Evolutionary conservation across 1,140 invertebrate genomes (phyloP).

Genomic region (Papilio machaon): DNA sequence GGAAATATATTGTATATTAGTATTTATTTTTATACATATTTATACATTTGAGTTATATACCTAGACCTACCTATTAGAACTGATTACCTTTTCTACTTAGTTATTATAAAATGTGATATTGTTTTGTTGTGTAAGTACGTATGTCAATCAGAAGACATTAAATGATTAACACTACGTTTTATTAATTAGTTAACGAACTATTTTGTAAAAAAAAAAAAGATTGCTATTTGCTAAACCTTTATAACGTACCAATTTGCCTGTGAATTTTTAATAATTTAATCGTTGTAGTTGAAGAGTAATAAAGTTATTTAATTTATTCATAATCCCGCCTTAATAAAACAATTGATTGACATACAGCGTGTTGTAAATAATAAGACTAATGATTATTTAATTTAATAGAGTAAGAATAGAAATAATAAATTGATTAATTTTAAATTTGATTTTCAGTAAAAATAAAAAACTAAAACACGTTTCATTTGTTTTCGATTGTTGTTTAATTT

Average conservation of each 20-base stretch:
- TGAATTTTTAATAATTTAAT: neutral
- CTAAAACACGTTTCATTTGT: conserved; percentile 14
- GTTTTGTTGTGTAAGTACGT: conserved; percentile 5
- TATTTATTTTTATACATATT: neutral
- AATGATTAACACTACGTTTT: neutral
- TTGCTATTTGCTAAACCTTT: neutral
- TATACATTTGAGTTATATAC: neutral
- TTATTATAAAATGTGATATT: neutral
- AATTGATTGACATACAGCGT: neutral
- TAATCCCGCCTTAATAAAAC: neutral
- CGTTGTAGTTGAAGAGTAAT: neutral
- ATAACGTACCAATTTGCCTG: neutral
- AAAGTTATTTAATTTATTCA: neutral
- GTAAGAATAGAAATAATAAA: conserved; percentile 3
- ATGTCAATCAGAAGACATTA: neutral
- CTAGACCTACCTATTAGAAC: neutral
- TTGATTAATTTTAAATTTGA: conserved; percentile 11
- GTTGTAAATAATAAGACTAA: conserved; percentile 36
- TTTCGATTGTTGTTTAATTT: too few relatives aligned
- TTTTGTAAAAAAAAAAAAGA: neutral
- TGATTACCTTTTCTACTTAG: neutral
- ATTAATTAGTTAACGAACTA: neutral
- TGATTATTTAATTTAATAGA: conserved; percentile 32
- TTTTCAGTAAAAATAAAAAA: conserved; percentile 16
- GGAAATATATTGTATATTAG: neutral